Conservation (phyloP, 2,113 vertebrate species). For the Falco punctatus region DNA sequence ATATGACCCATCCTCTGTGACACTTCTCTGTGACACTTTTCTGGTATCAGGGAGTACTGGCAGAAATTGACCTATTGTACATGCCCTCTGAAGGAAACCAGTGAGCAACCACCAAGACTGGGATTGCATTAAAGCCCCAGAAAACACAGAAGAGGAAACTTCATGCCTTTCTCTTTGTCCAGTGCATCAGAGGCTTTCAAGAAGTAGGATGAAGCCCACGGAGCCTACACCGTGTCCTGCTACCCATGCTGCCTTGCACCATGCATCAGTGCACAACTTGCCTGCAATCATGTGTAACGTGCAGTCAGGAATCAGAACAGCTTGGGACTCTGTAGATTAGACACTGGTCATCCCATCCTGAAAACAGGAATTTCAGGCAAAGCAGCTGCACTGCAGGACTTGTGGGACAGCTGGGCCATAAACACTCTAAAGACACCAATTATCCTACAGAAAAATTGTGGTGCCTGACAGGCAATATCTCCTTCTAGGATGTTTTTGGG, state of each 20-base stretch:
- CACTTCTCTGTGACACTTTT: rapidly evolving
- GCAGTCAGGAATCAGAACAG: background rate
- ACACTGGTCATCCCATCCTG: background rate
- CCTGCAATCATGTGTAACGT: no score
- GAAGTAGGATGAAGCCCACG: background rate
- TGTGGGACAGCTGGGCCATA: background rate
- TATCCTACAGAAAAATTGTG: background rate
- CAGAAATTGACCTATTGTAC: background rate
- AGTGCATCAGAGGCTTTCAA: background rate
- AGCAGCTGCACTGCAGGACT: background rate
- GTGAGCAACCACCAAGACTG: background rate
- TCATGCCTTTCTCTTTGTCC: background rate
- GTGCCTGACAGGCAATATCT: background rate
- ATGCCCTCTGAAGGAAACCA: background rate
- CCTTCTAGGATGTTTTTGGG: background rate
- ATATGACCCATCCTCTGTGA: rapidly evolving
- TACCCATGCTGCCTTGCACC: background rate
- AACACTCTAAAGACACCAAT: background rate
- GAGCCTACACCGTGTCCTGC: rapidly evolving
- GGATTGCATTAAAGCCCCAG: background rate
- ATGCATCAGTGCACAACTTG: rapidly evolving
- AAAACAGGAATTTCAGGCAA: background rate
- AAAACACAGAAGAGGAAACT: background rate
- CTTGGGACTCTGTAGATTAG: background rate
- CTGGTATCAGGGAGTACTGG: background rate